A percentile compares a stretch with the other conserved stretches of the same genome.
phyloP scores from a whole-genome alignment of 2,888 invertebrate species.

The Macaria liturata region DNA sequence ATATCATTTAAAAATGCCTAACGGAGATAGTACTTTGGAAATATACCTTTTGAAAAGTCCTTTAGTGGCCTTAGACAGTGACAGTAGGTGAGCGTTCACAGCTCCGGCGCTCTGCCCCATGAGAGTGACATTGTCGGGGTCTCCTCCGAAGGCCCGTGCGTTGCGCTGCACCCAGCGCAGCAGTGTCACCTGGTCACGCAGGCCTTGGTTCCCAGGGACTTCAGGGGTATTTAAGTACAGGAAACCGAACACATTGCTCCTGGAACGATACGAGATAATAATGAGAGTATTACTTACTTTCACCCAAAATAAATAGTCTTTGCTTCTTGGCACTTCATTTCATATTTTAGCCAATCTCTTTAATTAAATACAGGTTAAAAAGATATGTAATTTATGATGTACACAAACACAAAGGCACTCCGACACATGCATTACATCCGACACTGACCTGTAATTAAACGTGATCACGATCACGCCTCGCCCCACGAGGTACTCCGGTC shows the following conservation, averaged over 20 bases:
- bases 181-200: constrained; percentile 68
- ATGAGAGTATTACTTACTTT: no score
- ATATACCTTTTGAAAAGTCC: constrained; percentile 64
- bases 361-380: no score
- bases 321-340: no score
- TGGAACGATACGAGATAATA: constrained; percentile 41
- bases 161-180: constrained; percentile 69
- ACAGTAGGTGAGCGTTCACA: constrained; percentile 56
- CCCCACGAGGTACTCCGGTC: constrained; percentile 49
- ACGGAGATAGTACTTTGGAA: no score
- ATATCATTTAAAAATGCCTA: no score
- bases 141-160: constrained; percentile 66
- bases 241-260: constrained; percentile 72
- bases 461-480: constrained; percentile 49
- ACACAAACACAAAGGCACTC: no score
- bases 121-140: constrained; percentile 65
- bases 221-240: constrained; percentile 60
- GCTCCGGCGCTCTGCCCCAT: constrained; percentile 75
- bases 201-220: constrained; percentile 73
- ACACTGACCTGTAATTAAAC: constrained; percentile 49
- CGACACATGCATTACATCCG: neutral
- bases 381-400: no score
- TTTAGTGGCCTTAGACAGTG: constrained; percentile 57
- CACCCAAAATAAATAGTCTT: no score
- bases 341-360: no score